Base-by-base conservation (phyloP, 2,888 invertebrate species). In the Scaptomyza caliginosa region DNA sequence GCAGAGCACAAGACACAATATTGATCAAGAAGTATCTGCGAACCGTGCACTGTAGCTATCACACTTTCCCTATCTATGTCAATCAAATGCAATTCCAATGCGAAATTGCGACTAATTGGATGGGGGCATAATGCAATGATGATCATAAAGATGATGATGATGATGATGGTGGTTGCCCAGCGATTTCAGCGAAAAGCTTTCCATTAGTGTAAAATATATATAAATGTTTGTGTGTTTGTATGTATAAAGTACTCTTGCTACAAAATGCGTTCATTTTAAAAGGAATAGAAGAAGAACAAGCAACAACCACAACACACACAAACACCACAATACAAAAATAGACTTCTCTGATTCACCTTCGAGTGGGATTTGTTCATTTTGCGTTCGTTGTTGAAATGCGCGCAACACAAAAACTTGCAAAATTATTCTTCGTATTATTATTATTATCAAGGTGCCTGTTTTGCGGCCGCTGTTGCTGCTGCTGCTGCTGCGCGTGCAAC, bases 11-110 rank as follows among this genome's bases (percentile, higher is more conserved):
- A 26, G 26, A 26, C 2, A 26, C 8, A 8, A 8, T 10, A 26
- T 26, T n/a, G n/a, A n/a, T n/a, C n/a, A n/a, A 26, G 11, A 8
- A 10, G 28, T 17, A 43, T 28, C 26, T 28, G 1, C 17, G 4
- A 28, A 17, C 19, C 17, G 17, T n/a, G 11, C n/a, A 8, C n/a
- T 11, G 11, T 6, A 1, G 3, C 10, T 16, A 2, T 8, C 16
- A 3, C 7, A 4, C n/a, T 3, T 1, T 7, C 13, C 2, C 42
- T 19, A 19, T 10, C 7, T 7, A 6, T 40, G 2, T 46, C 10
- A 21, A 30, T 19, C 28, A 30, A 46, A 46, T 32, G 46, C n/a
- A 46, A 30, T 46, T 30, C 4, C 21, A 21, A 21, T 16, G 32
- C 46, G 7, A 23, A 30, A 32, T 19, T 46, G 2, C 21, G 3